Base-by-base conservation (phyloP, 2,797 vertebrate species). In the Chelonia mydas region DNA sequence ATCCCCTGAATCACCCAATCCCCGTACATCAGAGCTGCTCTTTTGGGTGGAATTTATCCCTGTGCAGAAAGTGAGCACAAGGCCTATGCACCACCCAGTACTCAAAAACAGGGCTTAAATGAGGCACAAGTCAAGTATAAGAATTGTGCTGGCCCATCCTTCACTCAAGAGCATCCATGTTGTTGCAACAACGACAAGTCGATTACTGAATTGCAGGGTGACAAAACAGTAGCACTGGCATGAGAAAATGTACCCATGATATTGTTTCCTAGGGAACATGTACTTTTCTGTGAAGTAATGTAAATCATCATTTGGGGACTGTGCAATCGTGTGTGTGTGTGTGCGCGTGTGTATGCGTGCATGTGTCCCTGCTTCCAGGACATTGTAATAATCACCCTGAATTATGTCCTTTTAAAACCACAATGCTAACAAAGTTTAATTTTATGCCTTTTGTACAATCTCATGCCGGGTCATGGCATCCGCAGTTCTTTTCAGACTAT, bases 241-340 rank as follows among this genome's bases (percentile, higher is more conserved):
- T 31, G 37, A 65, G 15, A 37, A 68, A 9, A 21, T 11, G 3
- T 25, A 54, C 27, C 61, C 3, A 6, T 61, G 16, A 1, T 23
- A 5, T 54, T 25, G 0, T 41, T 84, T 86, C 16, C 50, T 27
- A 92, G 74, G 68, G 15, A 23, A 28, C 6, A 16, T 13, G 0
- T 47, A 11, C 5, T 87, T 82, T 51, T 25, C 55, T 12, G 65
- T 74, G 92, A 28, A 51, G 23, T 8, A 51, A 5, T 0, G 8
- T 27, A 55, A 1, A 2, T 0, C 7, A 72, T 87, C 87, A 89
- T 45, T 1, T 47, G 1, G 81, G 81, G 57, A 0, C 76, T 77
- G 1, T 17, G 54, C 86, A 85, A 1, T 50, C 0, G 0, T 88
- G n/a, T 61, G 8, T 54, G 55, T 25, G 3, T 8, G 3, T 5